Conservation (phyloP, 2,888 invertebrate genomes). For the Sphaerophoria taeniata region DNA sequence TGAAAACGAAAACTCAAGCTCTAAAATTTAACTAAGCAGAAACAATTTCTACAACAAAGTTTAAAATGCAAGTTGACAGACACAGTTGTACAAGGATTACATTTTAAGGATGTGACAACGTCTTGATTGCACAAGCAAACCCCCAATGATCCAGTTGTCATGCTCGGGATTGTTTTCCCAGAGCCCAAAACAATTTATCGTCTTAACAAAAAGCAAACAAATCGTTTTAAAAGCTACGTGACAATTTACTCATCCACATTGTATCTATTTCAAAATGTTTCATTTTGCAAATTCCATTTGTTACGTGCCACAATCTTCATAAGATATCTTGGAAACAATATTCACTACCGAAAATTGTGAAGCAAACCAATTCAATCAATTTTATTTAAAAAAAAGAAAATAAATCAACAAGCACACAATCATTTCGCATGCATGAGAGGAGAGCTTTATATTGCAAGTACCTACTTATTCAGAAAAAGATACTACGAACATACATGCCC, state of each 20-base stretch:
- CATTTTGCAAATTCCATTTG: conserved; percentile 47
- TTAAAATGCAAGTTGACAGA: too few relatives aligned
- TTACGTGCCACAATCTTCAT: conserved; percentile 50
- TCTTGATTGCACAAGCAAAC: too few relatives aligned
- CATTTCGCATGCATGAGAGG: not conserved
- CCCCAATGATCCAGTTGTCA: not conserved
- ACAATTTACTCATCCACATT: not conserved
- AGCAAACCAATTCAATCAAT: conserved; percentile 6
- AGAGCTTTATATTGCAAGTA: too few relatives aligned
- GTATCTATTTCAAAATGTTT: conserved; percentile 23
- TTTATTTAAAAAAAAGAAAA: not conserved
- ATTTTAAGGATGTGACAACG: too few relatives aligned
- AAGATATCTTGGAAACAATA: conserved; percentile 9
- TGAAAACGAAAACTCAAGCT: too few relatives aligned
- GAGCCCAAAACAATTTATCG: conserved; percentile 15
- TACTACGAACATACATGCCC: too few relatives aligned
- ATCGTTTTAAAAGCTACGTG: conserved; percentile 31
- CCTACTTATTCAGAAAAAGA: too few relatives aligned
- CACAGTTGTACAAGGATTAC: too few relatives aligned
- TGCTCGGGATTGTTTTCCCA: not conserved
- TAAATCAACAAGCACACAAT: not conserved
- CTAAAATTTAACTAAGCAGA: too few relatives aligned
- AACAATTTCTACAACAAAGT: too few relatives aligned
- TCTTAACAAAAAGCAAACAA: conserved; percentile 17
- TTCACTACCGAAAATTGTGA: not conserved